These are phyloP conservation scores for Ophion ellenae DNA, from an alignment of 2,888 invertebrate species.

Conservation along the genomic window DNA sequence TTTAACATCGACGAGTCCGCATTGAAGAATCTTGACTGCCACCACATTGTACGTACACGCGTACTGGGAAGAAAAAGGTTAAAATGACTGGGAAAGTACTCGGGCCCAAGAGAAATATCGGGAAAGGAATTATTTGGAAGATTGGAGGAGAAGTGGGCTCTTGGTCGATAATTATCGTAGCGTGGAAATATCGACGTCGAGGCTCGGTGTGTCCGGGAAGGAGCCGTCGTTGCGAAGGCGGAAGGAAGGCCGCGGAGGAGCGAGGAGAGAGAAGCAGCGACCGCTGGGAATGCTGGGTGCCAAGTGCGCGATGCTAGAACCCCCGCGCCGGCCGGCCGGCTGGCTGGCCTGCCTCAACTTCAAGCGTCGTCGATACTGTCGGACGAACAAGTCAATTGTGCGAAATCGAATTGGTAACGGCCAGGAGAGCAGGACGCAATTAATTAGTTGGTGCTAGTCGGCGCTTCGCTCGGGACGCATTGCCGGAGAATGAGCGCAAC, in stretches of 20 bases:
- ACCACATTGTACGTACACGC: no score
- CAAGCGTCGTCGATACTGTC: constrained; percentile 49
- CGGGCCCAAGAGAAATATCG: neutral
- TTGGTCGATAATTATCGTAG: constrained; percentile 78
- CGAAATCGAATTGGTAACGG: constrained; percentile 80
- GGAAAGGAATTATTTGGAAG: constrained; percentile 47
- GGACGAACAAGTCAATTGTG: constrained; percentile 79
- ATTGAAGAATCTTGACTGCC: no score
- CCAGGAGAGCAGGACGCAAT: constrained; percentile 77
- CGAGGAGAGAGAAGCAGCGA: constrained; percentile 41
- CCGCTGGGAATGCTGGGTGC: constrained; percentile 58
- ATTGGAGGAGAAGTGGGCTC: constrained; percentile 12
- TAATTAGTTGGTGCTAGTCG: constrained; percentile 79
- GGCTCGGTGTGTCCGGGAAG: constrained; percentile 43
- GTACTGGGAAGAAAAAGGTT: neutral
- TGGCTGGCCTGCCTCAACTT: neutral
- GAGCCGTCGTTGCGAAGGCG: constrained; percentile 38
- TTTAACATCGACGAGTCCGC: no score
- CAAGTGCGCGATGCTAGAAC: constrained; percentile 58
- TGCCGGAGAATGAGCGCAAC: constrained; percentile 67
- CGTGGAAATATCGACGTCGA: constrained; percentile 79
- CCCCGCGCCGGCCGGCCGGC: no score
- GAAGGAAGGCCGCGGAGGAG: constrained; percentile 55
- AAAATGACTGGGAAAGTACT: neutral
- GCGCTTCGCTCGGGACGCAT: constrained; percentile 77